Percentiles rank a stretch among this genome's conserved stretches.
Conservation (phyloP, 2,797 vertebrate species). For the Gymnopithys bicolor region DNA sequence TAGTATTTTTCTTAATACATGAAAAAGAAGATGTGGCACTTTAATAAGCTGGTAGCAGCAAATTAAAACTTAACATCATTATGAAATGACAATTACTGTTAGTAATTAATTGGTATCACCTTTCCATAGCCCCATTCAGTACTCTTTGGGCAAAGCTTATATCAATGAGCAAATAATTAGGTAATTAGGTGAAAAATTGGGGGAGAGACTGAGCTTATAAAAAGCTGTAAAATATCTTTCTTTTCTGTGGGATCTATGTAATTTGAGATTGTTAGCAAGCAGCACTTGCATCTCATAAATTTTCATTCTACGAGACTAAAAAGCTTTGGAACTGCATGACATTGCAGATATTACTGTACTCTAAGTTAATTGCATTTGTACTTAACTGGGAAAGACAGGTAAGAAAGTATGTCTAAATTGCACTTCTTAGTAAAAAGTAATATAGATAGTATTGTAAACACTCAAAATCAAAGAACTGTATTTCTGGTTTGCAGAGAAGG, state of each 20-base stretch:
- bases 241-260: neutral
- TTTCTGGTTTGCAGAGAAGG: neutral
- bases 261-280: conserved; percentile 45
- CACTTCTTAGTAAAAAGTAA: neutral
- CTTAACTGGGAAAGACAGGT: neutral
- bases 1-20: conserved; percentile 70
- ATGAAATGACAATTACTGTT: conserved; percentile 68
- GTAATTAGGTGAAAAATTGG: conserved; percentile 32
- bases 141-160: conserved; percentile 3
- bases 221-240: conserved; percentile 34
- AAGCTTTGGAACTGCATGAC: neutral
- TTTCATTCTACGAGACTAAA: neutral
- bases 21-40: conserved; percentile 54
- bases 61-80: conserved; percentile 73
- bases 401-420: neutral
- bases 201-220: conserved; percentile 35
- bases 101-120: conserved; percentile 65
- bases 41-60: conserved; percentile 60
- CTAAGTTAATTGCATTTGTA: neutral
- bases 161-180: conserved; percentile 37
- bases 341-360: neutral
- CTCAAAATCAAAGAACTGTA: neutral
- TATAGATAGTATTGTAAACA: neutral
- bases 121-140: conserved; percentile 41
- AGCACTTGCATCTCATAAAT: neutral